phyloP scores from a whole-genome alignment of 2,113 vertebrate genomes.

The Prionailurus bengalensis region DNA sequence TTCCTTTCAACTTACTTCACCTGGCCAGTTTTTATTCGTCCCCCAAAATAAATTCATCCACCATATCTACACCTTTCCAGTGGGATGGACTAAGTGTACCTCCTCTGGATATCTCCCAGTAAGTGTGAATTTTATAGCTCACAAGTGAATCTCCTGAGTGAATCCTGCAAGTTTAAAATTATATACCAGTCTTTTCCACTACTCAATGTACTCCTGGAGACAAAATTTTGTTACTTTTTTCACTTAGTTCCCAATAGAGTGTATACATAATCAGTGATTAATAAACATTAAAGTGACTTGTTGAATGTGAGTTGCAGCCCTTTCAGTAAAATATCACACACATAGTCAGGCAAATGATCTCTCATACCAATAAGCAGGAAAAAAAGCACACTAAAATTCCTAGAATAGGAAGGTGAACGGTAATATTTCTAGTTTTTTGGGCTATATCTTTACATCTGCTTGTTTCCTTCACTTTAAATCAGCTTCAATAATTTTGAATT shows the following conservation, averaged over 20 bases:
- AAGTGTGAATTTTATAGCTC: neutral
- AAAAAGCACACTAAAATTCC: neutral
- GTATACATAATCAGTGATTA: neutral
- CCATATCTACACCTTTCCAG: neutral
- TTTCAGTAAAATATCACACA: neutral
- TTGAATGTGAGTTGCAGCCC: neutral
- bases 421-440: neutral
- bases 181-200: neutral
- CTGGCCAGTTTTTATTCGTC: neutral
- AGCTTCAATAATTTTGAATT: neutral
- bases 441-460: neutral
- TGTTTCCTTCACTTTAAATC: conserved; percentile 24
- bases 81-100: neutral
- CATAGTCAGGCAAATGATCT: neutral
- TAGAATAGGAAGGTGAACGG: neutral
- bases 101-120: neutral
- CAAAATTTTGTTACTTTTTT: neutral
- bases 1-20: neutral
- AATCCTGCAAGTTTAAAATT: neutral
- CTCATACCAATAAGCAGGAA: neutral
- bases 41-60: neutral
- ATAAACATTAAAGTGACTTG: neutral
- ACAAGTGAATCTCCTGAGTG: neutral
- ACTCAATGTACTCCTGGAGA: neutral
- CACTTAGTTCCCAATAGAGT: neutral